Evolutionary conservation across 2,113 vertebrate species (phyloP), one percentile per base, ranked within the genome.

Genomic region (Sarotherodon lohbergeri): DNA sequence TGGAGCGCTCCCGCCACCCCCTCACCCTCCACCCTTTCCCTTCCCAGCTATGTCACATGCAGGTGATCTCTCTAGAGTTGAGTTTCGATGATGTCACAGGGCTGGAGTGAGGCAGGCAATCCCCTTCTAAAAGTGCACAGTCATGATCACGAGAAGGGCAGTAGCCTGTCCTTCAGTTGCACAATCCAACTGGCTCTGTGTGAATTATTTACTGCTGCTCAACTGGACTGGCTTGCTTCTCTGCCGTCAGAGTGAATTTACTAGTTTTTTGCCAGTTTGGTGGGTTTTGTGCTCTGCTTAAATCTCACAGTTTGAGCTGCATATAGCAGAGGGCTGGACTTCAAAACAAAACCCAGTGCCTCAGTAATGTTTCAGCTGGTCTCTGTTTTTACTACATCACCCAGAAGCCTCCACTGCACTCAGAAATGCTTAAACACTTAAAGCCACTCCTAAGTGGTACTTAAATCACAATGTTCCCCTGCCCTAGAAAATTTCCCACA

Each of bases 51-150:
- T 54, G 81, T 88, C 89, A 88, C 52, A n/a, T 36, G 56, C 16
- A 90, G 84, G 80, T 93, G 91, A 86, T 90, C 88, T 91, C 66
- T 48, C 50, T 39, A 63, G 84, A 84, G 81, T 83, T 92, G 87
- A 78, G 50, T 85, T 83, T 80, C 4, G 3, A 36, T 94, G 93
- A 95, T 86, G 92, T 95, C 90, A 95, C 73, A 10, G 14, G 59
- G 54, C 39, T 93, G 83, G 90, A 90, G 90, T 57, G 91, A 96
- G 78, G 19, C 66, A 32, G 94, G 94, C 89, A 88, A 86, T 91
- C 91, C 92, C 91, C 90, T 19, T 4, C 39, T 41, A n/a, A 57
- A 89, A 91, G 52, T 76, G 93, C 85, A 10, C 36, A 90, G 91
- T 95, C 95, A 95, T 78, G 54, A 46, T 95, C 88, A 95, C 27